Evolutionary conservation across 2,113 vertebrate species (phyloP).

Genomic region (Danionella cerebrum): DNA sequence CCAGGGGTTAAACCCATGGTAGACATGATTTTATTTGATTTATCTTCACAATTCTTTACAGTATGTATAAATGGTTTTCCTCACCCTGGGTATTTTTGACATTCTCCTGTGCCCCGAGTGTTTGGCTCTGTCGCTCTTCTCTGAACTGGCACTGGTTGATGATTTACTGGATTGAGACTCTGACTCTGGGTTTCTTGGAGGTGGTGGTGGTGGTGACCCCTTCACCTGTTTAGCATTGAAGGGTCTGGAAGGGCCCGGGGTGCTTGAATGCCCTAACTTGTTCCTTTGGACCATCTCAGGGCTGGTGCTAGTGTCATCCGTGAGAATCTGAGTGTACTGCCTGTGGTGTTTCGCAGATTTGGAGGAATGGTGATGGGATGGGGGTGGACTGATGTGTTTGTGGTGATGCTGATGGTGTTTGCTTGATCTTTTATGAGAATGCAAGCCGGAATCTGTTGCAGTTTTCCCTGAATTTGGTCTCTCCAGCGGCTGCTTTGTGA

Average conservation of each 20-base stretch:
- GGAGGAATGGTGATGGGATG: not conserved
- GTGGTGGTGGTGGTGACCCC: constrained; percentile 25
- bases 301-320: constrained; percentile 55
- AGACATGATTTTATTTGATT: not conserved
- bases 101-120: constrained; percentile 23
- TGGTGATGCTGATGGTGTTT: not conserved
- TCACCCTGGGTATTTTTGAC: constrained; percentile 47
- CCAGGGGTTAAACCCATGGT: not conserved
- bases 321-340: constrained; percentile 35
- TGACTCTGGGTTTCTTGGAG: constrained; percentile 27
- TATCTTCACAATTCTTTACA: not conserved
- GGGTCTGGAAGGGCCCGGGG: not conserved
- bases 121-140: constrained; percentile 40
- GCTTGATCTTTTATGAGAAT: not conserved
- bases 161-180: constrained; percentile 58
- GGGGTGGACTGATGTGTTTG: not conserved
- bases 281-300: constrained; percentile 47
- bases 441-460: not conserved
- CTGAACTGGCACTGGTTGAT: constrained; percentile 47
- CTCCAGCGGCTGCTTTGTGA: no score
- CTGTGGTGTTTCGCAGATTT: constrained; percentile 27
- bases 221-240: constrained; percentile 16
- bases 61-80: no score
- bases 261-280: constrained; percentile 25
- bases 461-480: not conserved